Evolutionary conservation across 2,888 invertebrate species (phyloP), one percentile per base, ranked within the genome.

Genomic region (Punctoribates punctum): DNA sequence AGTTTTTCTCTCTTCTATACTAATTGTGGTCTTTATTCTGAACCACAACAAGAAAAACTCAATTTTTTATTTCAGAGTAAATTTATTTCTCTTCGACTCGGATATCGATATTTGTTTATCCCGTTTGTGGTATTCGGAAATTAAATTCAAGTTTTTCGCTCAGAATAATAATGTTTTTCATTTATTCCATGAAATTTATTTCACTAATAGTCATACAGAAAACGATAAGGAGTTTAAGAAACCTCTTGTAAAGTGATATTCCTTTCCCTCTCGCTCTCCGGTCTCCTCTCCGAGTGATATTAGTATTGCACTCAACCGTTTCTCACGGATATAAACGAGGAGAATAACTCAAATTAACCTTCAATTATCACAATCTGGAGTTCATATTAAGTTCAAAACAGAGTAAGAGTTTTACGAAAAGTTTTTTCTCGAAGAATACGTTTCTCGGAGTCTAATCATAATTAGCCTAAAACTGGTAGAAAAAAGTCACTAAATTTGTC

Each of bases 341-440:
- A 54, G 54, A 54, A 54, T 6, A 54, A 60, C 60, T 60, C 23
- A 60, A 60, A 60, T 60, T 60, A 60, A 60, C 60, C 60, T 60
- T 60, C 5, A 60, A 60, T 60, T 60, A 60, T 60, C 27, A 25
- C 25, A 25, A 11, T 60, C 2, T 60, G 15, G 25, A n/a, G 60
- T 23, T 23, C 23, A 27, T 27, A 60, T 60, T 23, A 60, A 23
- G 23, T 5, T 60, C 20, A 27, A 60, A 8, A 60, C 25, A 60
- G 23, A 5, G 20, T 17, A 60, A 25, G 15, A 60, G 9, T 60
- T 27, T 60, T 27, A 5, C 4, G 15, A 60, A 27, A 9, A 25
- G 25, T n/a, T n/a, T 5, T 54, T 54, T 54, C n/a, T n/a, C n/a
- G n/a, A n/a, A n/a, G 20, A 54, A 54, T 11, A 6, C 6, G 6